Percentiles rank a stretch among this genome's conserved stretches.
Conservation (phyloP, 2,113 vertebrate genomes). For the Mionectes macconnelli region DNA sequence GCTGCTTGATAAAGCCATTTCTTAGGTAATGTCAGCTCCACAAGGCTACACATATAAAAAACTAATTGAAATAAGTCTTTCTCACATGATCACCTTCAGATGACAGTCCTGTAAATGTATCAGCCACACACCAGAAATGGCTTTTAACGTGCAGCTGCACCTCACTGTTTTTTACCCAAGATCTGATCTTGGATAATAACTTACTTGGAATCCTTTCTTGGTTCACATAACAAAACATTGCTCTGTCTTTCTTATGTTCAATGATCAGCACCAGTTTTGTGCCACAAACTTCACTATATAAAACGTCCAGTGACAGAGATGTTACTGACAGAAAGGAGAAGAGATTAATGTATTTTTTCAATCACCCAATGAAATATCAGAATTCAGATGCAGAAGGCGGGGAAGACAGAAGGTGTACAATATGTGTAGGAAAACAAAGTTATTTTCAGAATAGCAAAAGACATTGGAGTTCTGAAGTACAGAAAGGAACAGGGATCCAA, state of each 20-base stretch:
- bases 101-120: not conserved
- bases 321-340: not conserved
- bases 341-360: not conserved
- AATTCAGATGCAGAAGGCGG: not conserved
- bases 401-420: not conserved
- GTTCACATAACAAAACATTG: not conserved
- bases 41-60: not conserved
- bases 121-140: rapidly evolving
- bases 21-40: not conserved
- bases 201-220: not conserved
- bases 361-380: not conserved
- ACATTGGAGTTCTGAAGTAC: not conserved
- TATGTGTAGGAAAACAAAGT: not conserved
- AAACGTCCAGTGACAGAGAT: not conserved
- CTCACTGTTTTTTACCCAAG: not conserved
- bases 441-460: not conserved
- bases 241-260: not conserved
- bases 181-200: not conserved
- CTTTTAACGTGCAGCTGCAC: not conserved
- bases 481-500: not conserved
- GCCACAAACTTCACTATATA: not conserved
- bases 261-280: not conserved
- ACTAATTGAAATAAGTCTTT: constrained; percentile 13
- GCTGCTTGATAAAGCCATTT: not conserved
- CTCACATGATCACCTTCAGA: constrained; percentile 8